Conservation (phyloP, 2,113 vertebrate genomes). For the Odontesthes bonariensis region DNA sequence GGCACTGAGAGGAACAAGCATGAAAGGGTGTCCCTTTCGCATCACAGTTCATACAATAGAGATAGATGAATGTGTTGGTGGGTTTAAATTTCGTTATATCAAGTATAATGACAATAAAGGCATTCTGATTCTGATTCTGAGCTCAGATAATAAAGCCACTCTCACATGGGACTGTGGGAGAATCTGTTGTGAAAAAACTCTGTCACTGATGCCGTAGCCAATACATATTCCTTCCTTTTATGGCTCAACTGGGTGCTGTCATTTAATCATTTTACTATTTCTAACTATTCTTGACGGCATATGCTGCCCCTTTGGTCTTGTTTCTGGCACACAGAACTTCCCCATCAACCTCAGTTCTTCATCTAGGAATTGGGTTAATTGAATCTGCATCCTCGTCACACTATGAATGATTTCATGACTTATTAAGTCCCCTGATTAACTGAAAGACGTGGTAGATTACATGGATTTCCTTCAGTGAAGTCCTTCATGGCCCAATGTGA, state of each 20-base stretch:
- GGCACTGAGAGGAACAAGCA: not conserved
- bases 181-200: no score
- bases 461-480: slow-evolving; percentile 61
- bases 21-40: not conserved
- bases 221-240: no score
- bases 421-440: slow-evolving; percentile 61
- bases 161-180: no score
- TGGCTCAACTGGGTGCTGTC: no score
- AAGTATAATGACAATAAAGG: no score
- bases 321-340: not conserved
- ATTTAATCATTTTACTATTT: no score
- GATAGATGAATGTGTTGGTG: no score
- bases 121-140: no score
- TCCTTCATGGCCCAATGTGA: slow-evolving; percentile 64
- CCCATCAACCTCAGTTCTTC: not conserved
- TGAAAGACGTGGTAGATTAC: slow-evolving; percentile 48
- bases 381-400: slow-evolving; percentile 43
- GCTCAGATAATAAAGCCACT: no score
- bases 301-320: not conserved
- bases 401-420: slow-evolving; percentile 59
- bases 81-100: no score
- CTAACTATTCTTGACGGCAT: not conserved
- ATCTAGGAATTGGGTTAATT: slow-evolving; percentile 9
- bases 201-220: no score
- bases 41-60: no score